Evolutionary conservation across 1,140 invertebrate species (phyloP).

Genomic region (Drosophila sucinea): DNA sequence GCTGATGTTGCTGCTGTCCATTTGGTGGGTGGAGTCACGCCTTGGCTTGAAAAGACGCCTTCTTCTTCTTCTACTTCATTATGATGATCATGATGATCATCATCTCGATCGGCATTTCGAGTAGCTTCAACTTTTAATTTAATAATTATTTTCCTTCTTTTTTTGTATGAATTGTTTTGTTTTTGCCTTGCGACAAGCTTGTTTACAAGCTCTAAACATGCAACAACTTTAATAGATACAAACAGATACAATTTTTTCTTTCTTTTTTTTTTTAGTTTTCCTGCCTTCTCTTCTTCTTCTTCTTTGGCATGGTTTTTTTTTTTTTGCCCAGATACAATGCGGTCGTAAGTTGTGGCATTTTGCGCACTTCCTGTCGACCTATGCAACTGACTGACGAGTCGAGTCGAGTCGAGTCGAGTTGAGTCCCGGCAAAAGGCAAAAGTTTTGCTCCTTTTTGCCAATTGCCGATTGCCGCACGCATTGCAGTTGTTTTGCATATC

Average conservation of each 20-base stretch:
- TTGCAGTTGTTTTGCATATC: slow-evolving; percentile 76
- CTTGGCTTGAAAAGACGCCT: slow-evolving; percentile 29
- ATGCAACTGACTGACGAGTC: slow-evolving; percentile 48
- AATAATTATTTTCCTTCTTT: slow-evolving; percentile 69
- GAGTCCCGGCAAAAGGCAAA: slow-evolving; percentile 29
- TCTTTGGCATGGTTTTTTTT: not conserved
- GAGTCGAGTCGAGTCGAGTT: slow-evolving; percentile 47
- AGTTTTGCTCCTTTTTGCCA: slow-evolving; percentile 26
- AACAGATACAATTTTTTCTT: slow-evolving; percentile 17
- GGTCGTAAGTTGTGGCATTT: slow-evolving; percentile 75
- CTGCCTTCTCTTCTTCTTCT: not conserved
- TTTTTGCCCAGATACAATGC: slow-evolving; percentile 54
- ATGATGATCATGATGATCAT: not conserved
- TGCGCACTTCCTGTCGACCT: slow-evolving; percentile 76
- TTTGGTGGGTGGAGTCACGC: slow-evolving; percentile 61
- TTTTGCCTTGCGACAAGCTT: slow-evolving; percentile 79
- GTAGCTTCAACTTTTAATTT: slow-evolving; percentile 68
- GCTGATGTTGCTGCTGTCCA: slow-evolving; percentile 13
- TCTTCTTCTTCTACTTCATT: not conserved
- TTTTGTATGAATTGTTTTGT: slow-evolving; percentile 22
- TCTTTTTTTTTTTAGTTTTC: not conserved
- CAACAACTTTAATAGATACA: slow-evolving; percentile 73
- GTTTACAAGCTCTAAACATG: slow-evolving; percentile 79
- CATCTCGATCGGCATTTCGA: slow-evolving; percentile 5
- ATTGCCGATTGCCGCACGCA: slow-evolving; percentile 62